Base-by-base conservation (phyloP, 2,113 vertebrate genomes). In the Salminus brasiliensis region DNA sequence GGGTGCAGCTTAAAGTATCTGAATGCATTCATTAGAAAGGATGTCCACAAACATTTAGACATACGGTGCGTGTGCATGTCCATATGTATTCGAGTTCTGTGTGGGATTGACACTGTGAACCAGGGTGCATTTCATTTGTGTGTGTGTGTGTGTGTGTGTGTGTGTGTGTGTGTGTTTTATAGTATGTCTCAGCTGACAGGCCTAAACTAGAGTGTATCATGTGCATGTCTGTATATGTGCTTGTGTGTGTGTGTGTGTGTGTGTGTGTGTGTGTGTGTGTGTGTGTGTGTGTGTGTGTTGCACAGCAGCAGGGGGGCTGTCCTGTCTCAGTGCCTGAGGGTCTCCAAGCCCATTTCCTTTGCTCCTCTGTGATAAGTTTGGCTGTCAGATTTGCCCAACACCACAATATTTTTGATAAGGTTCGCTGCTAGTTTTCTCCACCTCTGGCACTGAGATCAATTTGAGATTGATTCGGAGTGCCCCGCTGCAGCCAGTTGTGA, bases 341-440 rank as follows among this genome's bases (percentile, higher is more conserved):
- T 87, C 90, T 91, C 88, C 70, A 85, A 92, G 91, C 89, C 90
- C 86, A 93, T 93, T 93, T 92, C 89, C 91, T 88, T 87, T 91
- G 90, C 90, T 91, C 88, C 89, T 84, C 85, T 89, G 91, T 94
- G 92, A 93, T 94, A 93, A 93, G 93, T 94, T 92, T 93, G 88
- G 90, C 92, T 94, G 93, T 93, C 92, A 93, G 92, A 93, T 93
- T 91, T 89, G 89, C 89, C 91, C 91, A 93, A 88, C 89, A 91
- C 90, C 88, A 91, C 93, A 92, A 94, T 94, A 94, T 94, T 93
- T 94, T 91, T 93, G 92, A 94, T 93, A 93, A 93, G 92, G 92
- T 94, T 90, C 86, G 87, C 89, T 91, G 92, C 91, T 91, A 91
- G 91, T 94, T 93, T 93, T 93, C 89, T 88, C 88, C 87, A 93